Percentiles rank a stretch among this genome's conserved stretches.
Evolutionary conservation across 2,888 invertebrate genomes (phyloP).

Genomic region (Agrochola litura): DNA sequence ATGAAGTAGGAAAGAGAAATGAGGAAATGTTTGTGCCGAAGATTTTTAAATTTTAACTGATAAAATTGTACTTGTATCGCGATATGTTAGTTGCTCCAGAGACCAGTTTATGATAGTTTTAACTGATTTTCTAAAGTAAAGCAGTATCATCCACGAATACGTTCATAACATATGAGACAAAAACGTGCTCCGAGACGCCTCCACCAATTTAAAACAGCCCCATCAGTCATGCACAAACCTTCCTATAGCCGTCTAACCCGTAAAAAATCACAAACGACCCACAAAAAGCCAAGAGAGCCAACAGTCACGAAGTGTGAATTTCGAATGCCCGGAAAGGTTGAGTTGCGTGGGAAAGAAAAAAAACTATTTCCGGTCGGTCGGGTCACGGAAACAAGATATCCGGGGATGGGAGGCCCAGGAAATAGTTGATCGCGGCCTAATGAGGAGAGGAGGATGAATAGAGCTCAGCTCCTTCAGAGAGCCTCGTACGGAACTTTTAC

Average conservation of each 20-base stretch:
- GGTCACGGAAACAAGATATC: constrained; percentile 78
- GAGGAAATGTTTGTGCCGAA: too few species aligned
- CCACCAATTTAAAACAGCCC: constrained; percentile 3
- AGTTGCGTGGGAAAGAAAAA: constrained; percentile 67
- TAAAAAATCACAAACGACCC: constrained; percentile 60
- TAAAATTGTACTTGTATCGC: too few species aligned
- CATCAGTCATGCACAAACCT: constrained; percentile 45
- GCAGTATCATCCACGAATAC: background rate
- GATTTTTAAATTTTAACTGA: too few species aligned
- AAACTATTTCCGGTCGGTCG: constrained; percentile 75
- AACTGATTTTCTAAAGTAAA: background rate
- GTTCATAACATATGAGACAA: constrained; percentile 17
- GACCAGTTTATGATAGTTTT: background rate
- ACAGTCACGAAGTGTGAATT: constrained; percentile 57
- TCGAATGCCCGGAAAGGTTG: constrained; percentile 58
- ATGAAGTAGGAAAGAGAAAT: too few species aligned
- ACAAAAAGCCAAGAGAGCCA: constrained; percentile 55
- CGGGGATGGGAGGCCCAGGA: constrained; percentile 76
- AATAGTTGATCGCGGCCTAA: constrained; percentile 80
- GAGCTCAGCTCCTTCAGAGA: constrained; percentile 37
- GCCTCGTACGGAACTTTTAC: constrained; percentile 21
- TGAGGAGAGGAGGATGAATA: constrained; percentile 73
- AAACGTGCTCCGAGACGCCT: constrained; percentile 16
- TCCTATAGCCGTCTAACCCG: constrained; percentile 40
- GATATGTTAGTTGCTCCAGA: background rate